Conservation (phyloP, 2,113 vertebrate species). For the Parus major region DNA sequence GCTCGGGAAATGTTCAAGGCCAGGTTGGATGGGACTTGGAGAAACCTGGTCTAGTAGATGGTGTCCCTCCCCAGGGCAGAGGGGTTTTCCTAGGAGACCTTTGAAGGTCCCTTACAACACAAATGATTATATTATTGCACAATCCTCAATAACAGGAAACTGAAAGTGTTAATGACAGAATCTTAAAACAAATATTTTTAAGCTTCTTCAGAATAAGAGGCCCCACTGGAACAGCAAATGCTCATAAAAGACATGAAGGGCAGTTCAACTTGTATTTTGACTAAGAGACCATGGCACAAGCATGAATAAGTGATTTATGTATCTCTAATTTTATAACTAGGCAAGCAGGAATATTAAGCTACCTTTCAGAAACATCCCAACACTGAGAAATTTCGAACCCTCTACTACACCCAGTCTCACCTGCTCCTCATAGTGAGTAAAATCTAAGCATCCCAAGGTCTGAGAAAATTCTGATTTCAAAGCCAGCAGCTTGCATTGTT, state of each 20-base stretch:
- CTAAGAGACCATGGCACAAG: neutral
- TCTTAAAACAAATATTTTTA: neutral
- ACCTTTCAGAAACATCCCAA: neutral
- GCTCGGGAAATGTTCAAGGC: neutral
- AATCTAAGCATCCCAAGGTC: neutral
- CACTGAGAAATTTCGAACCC: neutral
- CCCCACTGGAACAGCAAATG: neutral
- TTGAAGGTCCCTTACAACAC: neutral
- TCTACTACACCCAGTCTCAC: neutral
- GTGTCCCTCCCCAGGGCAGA: fast-evolving
- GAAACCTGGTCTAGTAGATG: neutral
- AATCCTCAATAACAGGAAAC: neutral
- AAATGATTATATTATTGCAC: neutral
- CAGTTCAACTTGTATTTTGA: neutral
- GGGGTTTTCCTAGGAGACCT: neutral
- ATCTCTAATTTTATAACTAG: neutral
- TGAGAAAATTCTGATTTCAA: neutral
- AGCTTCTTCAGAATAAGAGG: neutral
- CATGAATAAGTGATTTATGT: neutral
- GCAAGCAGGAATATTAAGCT: neutral
- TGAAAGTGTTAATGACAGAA: neutral
- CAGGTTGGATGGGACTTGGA: fast-evolving
- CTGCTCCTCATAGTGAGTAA: neutral
- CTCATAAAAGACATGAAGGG: neutral
- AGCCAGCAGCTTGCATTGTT: neutral